Evolutionary conservation across 2,113 vertebrate genomes (phyloP).

Genomic region (Odobenus rosmarus): DNA sequence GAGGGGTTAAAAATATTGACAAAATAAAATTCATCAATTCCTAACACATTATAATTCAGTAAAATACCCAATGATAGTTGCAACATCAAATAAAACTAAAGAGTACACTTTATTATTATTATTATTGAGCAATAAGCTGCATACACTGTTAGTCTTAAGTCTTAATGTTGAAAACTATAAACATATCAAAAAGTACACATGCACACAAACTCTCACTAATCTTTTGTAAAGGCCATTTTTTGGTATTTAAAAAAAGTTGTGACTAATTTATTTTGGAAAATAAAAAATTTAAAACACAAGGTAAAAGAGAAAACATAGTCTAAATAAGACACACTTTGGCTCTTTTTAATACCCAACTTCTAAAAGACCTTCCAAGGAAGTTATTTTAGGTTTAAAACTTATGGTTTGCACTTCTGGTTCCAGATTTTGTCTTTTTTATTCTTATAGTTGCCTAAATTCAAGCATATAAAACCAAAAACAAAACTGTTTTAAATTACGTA

Average conservation of each 20-base stretch:
- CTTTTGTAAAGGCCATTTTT: slow-evolving; percentile 43
- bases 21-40: slow-evolving; percentile 22
- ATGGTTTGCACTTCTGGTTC: slow-evolving; percentile 4
- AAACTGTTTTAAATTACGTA: background rate
- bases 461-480: slow-evolving; percentile 45
- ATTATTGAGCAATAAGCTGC: slow-evolving; percentile 16
- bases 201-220: slow-evolving; percentile 70
- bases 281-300: slow-evolving; percentile 38
- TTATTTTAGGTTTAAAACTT: slow-evolving; percentile 42
- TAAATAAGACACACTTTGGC: background rate
- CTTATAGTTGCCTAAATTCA: slow-evolving; percentile 19
- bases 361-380: background rate
- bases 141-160: slow-evolving; percentile 53
- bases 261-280: slow-evolving; percentile 72
- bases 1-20: background rate
- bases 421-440: slow-evolving; percentile 6
- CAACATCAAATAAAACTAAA: slow-evolving; percentile 42
- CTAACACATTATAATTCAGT: background rate
- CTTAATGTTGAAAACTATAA: slow-evolving; percentile 70
- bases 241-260: slow-evolving; percentile 57
- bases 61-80: slow-evolving; percentile 11
- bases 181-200: slow-evolving; percentile 62
- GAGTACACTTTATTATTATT: background rate
- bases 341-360: background rate
- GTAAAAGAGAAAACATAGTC: slow-evolving; percentile 40